Evolutionary conservation across 1,140 invertebrate genomes (phyloP), one percentile per base, ranked within the genome.

Genomic region (Stegodyphus mimosarum): DNA sequence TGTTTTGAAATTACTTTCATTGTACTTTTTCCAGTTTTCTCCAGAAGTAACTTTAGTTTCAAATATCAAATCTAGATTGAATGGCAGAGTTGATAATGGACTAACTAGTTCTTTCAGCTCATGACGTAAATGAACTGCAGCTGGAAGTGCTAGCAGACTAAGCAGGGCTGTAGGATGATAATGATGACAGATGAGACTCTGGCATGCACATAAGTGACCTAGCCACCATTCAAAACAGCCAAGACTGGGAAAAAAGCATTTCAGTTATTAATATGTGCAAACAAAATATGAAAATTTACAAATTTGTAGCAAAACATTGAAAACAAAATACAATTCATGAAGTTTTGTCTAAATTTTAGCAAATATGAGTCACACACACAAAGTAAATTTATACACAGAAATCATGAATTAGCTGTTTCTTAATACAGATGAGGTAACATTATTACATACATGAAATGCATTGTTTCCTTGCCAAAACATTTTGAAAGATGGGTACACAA

Each of bases 181-280:
- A 89, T 96, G 95, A 88, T 95, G 95, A 18, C 93, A 93, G n/a
- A 96, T 90, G 10, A 96, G 92, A 11, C 94, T 94, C 90, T 96
- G 95, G 75, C 95, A 92, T 4, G 95, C 95, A 87, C 95, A 92
- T 13, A 96, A 91, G 88, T 96, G 96, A 33, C 94, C 94, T 85
- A 96, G 92, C 95, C 95, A 97, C 50, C 95, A 95, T 88, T 96
- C 95, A 87, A 97, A 90, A 66, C 95, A 94, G 71, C 94, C 92
- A 80, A 95, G 92, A 90, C 94, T 95, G 90, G 53, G 92, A 92
- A 86, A 88, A 86, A 77, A n/a, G 15, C 73, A 55, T 52, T 10
- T 60, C 9, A 10, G 15, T 60, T 10, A 60, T 15, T 60, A 60
- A 9, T 2, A 60, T 10, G 15, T 15, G 15, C 55, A 60, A 60